Evolutionary conservation across 1,140 invertebrate species (phyloP).

Genomic region (Eupeodes corollae): DNA sequence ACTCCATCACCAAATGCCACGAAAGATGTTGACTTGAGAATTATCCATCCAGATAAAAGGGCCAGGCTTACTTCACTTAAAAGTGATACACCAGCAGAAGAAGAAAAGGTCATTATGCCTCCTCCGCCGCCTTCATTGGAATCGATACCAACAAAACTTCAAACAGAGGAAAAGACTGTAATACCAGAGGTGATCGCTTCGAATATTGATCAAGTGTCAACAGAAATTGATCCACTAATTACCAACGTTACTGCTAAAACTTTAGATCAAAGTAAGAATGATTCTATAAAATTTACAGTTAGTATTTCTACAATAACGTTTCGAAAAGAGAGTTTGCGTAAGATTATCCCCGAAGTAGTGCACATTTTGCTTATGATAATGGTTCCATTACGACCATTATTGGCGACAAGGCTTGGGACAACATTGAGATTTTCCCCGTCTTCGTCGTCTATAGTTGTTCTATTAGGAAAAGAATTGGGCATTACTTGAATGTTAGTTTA

Average conservation of each 20-base stretch:
- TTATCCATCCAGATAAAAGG: background rate
- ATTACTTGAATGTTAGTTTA: too few species aligned
- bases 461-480: too few species aligned
- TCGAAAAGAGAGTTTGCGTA: background rate
- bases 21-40: background rate
- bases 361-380: background rate
- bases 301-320: background rate
- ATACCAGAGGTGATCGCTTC: background rate
- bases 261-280: constrained; percentile 2
- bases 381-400: background rate
- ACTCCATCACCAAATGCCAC: too few species aligned
- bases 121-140: background rate
- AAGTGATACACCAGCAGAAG: background rate
- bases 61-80: background rate
- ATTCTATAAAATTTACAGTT: background rate
- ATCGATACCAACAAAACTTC: too few species aligned
- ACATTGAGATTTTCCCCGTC: too few species aligned
- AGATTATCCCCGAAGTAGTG: constrained; percentile 1
- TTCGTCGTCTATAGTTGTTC: too few species aligned
- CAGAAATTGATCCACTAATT: background rate
- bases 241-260: background rate
- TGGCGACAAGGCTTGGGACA: too few species aligned
- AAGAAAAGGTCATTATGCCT: background rate
- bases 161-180: too few species aligned
- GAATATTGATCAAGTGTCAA: background rate